Base-by-base conservation (phyloP, 1,140 invertebrate genomes). In the Cryptotermes secundus region DNA sequence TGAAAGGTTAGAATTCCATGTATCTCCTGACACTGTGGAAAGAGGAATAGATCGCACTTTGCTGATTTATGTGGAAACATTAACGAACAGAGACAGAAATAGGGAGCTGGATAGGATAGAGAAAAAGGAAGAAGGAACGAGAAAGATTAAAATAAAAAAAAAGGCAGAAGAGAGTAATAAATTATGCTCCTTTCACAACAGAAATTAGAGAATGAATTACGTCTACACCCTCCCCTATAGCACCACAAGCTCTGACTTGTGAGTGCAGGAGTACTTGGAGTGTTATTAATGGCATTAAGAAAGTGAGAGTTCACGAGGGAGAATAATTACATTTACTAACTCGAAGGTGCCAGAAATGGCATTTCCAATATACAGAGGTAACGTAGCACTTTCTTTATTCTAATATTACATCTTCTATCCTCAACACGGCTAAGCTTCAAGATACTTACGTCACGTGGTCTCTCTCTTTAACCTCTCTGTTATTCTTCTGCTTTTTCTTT, bases 141-240 rank as follows among this genome's bases (percentile, higher is more conserved):
- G n/a, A 72, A 31, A 16, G n/a, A 72, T n/a, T n/a, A 72, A 72
- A 72, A 31, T 31, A 72, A n/a, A 31, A 72, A 72, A 72, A 31
- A 72, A 72, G n/a, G 59, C 26, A 72, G 59, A 72, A 72, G 59
- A 72, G 59, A 31, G 59, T 72, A 72, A 72, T 72, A 72, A 72
- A 72, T 72, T 72, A 72, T 72, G 59, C 59, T 72, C 59, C 59
- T 72, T 72, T 72, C 59, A 72, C 59, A 72, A 72, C 59, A 72
- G 59, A 72, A 72, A 72, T 72, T 72, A 72, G 59, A 72, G 59
- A 72, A 72, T 72, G 59, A 72, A 72, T 72, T 72, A 72, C 59
- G 3, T 14, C 26, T 72, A 31, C n/a, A n/a, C n/a, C n/a, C 59
- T 49, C 45, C 22, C 4, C 19, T 49, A 3, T 22, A 19, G 14